phyloP scores from a whole-genome alignment of 2,888 invertebrate species.

The Cancer borealis region DNA sequence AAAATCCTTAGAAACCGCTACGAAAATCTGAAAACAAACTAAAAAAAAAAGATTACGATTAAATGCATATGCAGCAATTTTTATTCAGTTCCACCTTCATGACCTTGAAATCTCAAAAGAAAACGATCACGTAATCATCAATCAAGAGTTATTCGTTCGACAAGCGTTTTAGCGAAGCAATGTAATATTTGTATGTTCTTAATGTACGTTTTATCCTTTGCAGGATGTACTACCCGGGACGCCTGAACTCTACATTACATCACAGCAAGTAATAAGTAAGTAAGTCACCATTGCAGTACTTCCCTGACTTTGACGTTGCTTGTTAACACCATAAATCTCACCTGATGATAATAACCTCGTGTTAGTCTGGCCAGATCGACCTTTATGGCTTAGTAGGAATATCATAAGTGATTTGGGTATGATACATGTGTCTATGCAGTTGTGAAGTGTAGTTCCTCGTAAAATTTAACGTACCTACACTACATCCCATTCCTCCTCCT shows the following conservation, averaged over 20 bases:
- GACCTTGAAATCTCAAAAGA: background rate
- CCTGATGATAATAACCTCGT: background rate
- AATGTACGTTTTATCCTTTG: background rate
- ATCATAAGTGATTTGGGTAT: conserved; percentile 23
- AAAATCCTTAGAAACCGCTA: background rate
- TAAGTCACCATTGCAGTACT: background rate
- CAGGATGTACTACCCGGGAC: background rate
- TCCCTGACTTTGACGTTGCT: background rate
- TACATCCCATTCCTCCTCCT: background rate
- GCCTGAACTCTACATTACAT: background rate
- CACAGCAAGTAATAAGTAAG: background rate
- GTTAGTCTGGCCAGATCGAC: background rate
- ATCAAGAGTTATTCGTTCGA: background rate
- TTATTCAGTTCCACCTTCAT: background rate
- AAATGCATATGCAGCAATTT: background rate
- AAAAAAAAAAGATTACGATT: background rate
- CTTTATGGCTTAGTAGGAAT: background rate
- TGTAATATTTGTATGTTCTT: background rate
- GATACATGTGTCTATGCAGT: background rate
- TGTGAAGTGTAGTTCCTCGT: background rate
- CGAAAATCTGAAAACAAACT: background rate
- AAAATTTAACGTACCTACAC: background rate
- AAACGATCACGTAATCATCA: background rate
- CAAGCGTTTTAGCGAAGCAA: background rate
- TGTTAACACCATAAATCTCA: background rate